Conservation (phyloP, 1,140 invertebrate genomes). For the Plectus sambesii region DNA sequence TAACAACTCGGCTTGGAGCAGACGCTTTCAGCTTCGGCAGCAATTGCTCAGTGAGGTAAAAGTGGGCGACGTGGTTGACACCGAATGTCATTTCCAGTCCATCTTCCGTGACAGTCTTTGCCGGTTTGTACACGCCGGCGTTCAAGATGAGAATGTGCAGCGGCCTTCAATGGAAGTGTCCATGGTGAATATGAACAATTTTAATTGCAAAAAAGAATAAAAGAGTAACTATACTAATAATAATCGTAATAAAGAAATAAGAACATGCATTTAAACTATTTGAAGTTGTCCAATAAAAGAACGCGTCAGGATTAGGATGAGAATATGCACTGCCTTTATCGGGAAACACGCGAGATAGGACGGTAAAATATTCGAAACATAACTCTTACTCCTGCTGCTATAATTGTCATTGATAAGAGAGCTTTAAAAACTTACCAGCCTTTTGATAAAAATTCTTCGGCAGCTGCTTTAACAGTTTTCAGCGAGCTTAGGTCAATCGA, state of each 20-base stretch:
- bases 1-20: conserved; percentile 63
- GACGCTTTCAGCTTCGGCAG: conserved; percentile 62
- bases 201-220: too few relatives aligned
- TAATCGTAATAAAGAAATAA: too few relatives aligned
- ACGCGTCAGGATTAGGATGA: too few relatives aligned
- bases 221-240: too few relatives aligned
- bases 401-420: too few relatives aligned
- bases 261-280: too few relatives aligned
- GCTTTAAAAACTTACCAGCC: conserved; percentile 21
- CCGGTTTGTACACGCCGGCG: conserved; percentile 72
- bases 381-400: too few relatives aligned
- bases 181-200: too few relatives aligned
- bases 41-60: conserved; percentile 67
- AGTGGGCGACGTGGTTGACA: conserved; percentile 62
- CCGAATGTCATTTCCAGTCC: conserved; percentile 76
- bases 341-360: too few relatives aligned
- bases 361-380: too few relatives aligned
- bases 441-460: conserved; percentile 19
- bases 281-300: too few relatives aligned
- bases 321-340: too few relatives aligned
- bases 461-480: conserved; percentile 15
- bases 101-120: conserved; percentile 66
- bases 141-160: conserved; percentile 78
- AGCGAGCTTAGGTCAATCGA: conserved; percentile 17
- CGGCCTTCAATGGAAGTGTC: conserved; percentile 54